These are phyloP conservation scores for Autographa pulchrina DNA, from an alignment of 2,888 invertebrate genomes.

Conservation along the genomic window DNA sequence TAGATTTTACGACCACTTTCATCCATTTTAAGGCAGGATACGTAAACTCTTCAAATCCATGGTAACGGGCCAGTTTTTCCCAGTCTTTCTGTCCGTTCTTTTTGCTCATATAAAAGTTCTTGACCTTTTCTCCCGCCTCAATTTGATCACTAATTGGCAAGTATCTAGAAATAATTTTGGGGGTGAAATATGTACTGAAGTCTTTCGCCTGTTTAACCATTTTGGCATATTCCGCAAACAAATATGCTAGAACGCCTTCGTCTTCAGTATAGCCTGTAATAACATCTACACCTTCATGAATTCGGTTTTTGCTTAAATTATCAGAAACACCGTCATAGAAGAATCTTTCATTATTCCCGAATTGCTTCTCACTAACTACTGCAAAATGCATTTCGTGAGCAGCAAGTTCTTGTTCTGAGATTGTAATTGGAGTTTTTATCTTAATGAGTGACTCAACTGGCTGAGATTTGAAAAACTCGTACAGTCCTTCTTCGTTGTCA, in stretches of 20 bases:
- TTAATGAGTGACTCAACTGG: constrained; percentile 29
- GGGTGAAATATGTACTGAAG: constrained; percentile 54
- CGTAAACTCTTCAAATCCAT: constrained; percentile 54
- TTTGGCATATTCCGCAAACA: constrained; percentile 35
- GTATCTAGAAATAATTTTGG: constrained; percentile 44
- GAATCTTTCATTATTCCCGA: constrained; percentile 34
- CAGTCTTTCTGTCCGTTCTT: constrained; percentile 48
- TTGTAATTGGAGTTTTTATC: constrained; percentile 25
- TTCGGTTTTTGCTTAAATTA: constrained; percentile 74
- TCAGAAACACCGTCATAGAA: constrained; percentile 24
- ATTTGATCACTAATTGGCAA: constrained; percentile 52
- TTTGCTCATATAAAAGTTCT: constrained; percentile 58
- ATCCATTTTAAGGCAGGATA: constrained; percentile 57
- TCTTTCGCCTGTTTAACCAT: constrained; percentile 53
- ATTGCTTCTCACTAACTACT: constrained; percentile 24
- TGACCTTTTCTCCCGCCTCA: constrained; percentile 59
- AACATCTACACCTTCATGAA: constrained; percentile 32
- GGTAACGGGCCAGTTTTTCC: constrained; percentile 58
- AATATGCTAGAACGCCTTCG: constrained; percentile 30
- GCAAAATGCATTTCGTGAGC: constrained; percentile 31
- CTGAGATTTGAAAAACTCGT: constrained; percentile 31
- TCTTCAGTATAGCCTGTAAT: constrained; percentile 34
- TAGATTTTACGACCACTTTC: constrained; percentile 45
- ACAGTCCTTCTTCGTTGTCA: constrained; percentile 33
- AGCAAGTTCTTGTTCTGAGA: constrained; percentile 33